These are phyloP conservation scores for Parazoanthus darwini DNA, from an alignment of 92 coral and sea anemone species.

Conservation along the genomic window DNA sequence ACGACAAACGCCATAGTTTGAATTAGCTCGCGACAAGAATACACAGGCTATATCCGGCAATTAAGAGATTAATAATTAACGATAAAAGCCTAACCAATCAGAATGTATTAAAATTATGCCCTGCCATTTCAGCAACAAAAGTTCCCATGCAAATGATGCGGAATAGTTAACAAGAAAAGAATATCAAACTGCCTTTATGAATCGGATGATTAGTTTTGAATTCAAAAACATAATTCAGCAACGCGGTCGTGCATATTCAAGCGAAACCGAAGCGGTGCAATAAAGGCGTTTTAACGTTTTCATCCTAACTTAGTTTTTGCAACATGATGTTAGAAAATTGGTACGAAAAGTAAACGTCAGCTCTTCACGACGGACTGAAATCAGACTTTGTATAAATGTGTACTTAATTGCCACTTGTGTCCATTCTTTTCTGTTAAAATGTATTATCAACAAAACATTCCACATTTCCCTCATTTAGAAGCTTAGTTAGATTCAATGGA, in stretches of 20 bases:
- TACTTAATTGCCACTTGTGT: neutral
- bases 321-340: neutral
- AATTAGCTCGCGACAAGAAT: neutral
- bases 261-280: neutral
- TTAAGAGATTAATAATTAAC: constrained; percentile 29
- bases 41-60: constrained; percentile 11
- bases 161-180: neutral
- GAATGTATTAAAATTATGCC: constrained; percentile 22
- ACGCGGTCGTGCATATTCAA: neutral
- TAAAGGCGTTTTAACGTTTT: neutral
- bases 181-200: neutral
- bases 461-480: neutral
- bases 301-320: no score
- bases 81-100: constrained; percentile 30
- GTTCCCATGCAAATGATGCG: constrained; percentile 8
- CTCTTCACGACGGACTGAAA: neutral
- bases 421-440: neutral
- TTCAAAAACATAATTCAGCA: neutral
- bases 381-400: neutral
- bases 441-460: neutral
- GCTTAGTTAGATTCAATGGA: neutral
- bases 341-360: neutral
- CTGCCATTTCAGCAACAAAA: constrained; percentile 24
- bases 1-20: neutral
- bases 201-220: neutral